phyloP scores from a whole-genome alignment of 2,888 invertebrate genomes.

The Oconnorella tubifera region DNA sequence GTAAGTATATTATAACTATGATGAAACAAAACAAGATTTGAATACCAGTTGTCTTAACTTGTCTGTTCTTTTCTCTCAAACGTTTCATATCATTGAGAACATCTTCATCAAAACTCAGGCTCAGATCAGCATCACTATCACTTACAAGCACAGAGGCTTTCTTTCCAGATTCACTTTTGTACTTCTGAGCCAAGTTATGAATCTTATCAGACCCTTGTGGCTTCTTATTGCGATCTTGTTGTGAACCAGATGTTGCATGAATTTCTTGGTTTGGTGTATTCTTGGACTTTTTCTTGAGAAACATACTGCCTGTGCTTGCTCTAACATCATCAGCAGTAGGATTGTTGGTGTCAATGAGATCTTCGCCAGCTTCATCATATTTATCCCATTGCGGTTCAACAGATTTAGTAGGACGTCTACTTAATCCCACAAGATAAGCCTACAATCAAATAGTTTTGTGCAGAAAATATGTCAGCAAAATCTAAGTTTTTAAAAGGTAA shows the following conservation, averaged over 20 bases:
- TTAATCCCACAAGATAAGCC: conserved; percentile 29
- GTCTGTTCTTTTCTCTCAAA: conserved; percentile 16
- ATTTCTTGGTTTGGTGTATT: neutral
- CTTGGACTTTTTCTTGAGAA: conserved; percentile 13
- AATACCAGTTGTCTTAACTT: conserved; percentile 2
- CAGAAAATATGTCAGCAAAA: too few species aligned
- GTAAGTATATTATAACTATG: too few species aligned
- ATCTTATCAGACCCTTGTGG: neutral
- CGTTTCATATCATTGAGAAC: conserved; percentile 26
- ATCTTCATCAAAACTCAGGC: conserved; percentile 31
- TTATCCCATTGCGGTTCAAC: conserved; percentile 28
- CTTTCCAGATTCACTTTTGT: neutral
- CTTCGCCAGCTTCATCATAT: conserved; percentile 23
- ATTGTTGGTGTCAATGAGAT: conserved; percentile 18
- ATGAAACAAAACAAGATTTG: too few species aligned
- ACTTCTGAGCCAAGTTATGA: neutral
- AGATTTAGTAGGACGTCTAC: neutral
- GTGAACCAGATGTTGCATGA: neutral
- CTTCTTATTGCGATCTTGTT: neutral
- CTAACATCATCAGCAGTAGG: neutral
- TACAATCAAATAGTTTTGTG: conserved; percentile 9
- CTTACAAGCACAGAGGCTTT: conserved; percentile 11
- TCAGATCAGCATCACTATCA: conserved; percentile 32
- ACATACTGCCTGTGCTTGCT: conserved; percentile 6
- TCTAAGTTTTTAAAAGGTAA: too few species aligned